A percentile compares a stretch with the other conserved stretches of the same genome.
phyloP scores from a whole-genome alignment of 2,888 invertebrate species.

The Cephalotes varians region DNA sequence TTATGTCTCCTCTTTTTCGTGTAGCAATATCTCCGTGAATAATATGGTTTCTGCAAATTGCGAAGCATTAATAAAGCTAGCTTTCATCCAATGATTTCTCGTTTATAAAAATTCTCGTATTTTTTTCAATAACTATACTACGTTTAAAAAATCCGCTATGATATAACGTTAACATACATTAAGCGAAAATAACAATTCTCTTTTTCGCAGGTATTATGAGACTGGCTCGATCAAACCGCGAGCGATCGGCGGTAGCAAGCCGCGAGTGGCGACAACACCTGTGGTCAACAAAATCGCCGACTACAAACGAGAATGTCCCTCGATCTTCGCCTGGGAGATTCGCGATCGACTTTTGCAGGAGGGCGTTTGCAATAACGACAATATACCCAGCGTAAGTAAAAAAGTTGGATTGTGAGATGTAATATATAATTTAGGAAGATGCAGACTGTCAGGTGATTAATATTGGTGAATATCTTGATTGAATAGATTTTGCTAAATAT shows the following conservation, averaged over 20 bases:
- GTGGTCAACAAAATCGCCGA: constrained; percentile 98
- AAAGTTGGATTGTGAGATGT: not conserved
- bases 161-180: not conserved
- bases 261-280: constrained; percentile 96
- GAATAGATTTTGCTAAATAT: not conserved
- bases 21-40: not conserved
- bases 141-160: not conserved
- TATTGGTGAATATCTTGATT: not conserved
- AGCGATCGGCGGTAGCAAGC: constrained; percentile 98
- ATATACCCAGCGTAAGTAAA: constrained; percentile 98
- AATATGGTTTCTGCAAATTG: not conserved
- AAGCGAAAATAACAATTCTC: constrained; percentile 33
- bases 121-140: constrained; percentile 7
- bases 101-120: not conserved
- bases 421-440: not conserved
- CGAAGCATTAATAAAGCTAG: constrained; percentile 17
- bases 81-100: constrained; percentile 15
- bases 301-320: constrained; percentile 98
- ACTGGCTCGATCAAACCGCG: constrained; percentile 98
- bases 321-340: constrained; percentile 99
- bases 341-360: constrained; percentile 97
- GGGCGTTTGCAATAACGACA: constrained; percentile 98
- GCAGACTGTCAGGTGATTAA: not conserved
- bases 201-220: constrained; percentile 95
- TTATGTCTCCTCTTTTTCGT: not conserved